Percentiles rank a stretch among this genome's conserved stretches.
phyloP scores from a whole-genome alignment of 2,888 invertebrate species.

The Pyrgus malvae region DNA sequence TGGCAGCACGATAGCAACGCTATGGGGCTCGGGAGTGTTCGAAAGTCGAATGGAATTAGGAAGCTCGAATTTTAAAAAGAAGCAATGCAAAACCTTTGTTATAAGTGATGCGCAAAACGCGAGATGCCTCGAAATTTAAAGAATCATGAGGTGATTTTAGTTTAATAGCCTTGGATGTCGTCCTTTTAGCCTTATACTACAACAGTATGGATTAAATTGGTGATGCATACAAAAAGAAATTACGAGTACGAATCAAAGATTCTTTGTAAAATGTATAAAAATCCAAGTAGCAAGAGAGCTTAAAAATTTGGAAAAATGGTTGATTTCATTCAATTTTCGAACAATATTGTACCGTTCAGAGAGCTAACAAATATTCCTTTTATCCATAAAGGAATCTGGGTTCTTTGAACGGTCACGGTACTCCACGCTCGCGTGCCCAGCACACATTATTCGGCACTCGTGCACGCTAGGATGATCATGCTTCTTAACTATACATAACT shows the following conservation, averaged over 20 bases:
- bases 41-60: conserved; percentile 35
- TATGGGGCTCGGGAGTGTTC: conserved; percentile 30
- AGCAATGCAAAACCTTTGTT: too few relatives aligned
- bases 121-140: too few relatives aligned
- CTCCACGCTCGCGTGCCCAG: conserved; percentile 40
- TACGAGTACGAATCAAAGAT: too few relatives aligned
- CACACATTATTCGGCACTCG: conserved; percentile 52
- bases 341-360: conserved; percentile 39
- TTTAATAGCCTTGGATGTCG: too few relatives aligned
- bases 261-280: too few relatives aligned
- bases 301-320: too few relatives aligned
- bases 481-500: conserved; percentile 35
- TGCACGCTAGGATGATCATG: conserved; percentile 57
- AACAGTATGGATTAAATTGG: too few relatives aligned
- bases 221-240: too few relatives aligned
- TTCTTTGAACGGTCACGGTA: conserved; percentile 37
- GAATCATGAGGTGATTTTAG: too few relatives aligned
- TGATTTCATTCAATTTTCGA: conserved; percentile 48
- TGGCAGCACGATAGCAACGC: conserved; percentile 52
- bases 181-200: too few relatives aligned
- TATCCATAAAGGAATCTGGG: conserved; percentile 4
- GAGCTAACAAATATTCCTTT: conserved; percentile 28
- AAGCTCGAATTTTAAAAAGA: not conserved
- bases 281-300: too few relatives aligned
- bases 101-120: too few relatives aligned